Evolutionary conservation across 2,797 vertebrate genomes (phyloP).

Genomic region (Spatula clypeata): DNA sequence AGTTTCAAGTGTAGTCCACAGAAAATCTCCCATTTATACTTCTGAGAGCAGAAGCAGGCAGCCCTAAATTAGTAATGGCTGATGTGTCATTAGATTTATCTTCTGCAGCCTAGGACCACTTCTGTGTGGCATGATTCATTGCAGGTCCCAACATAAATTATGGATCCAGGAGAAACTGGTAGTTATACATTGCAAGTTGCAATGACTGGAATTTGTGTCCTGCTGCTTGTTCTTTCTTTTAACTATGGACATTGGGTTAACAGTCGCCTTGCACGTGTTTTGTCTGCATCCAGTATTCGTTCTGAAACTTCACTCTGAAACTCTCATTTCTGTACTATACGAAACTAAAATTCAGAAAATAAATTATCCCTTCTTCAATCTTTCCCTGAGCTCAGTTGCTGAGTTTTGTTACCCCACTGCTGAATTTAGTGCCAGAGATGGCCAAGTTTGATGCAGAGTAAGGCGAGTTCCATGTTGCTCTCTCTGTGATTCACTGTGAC

Average conservation of each 20-base stretch:
- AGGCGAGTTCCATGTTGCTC: neutral
- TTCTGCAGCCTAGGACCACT: constrained; percentile 53
- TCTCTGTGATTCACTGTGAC: neutral
- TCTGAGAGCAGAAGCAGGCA: constrained; percentile 25
- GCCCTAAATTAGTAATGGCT: constrained; percentile 67
- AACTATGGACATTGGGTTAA: neutral
- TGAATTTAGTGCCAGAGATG: neutral
- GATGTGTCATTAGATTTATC: constrained; percentile 70
- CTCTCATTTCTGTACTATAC: neutral
- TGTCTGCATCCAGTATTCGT: neutral
- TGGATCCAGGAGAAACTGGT: constrained; percentile 44
- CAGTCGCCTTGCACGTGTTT: neutral
- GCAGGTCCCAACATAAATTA: constrained; percentile 60
- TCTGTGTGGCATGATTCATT: constrained; percentile 47
- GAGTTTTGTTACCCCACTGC: neutral
- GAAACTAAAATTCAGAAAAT: neutral
- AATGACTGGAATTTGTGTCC: neutral
- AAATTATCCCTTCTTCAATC: neutral
- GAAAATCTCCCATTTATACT: constrained; percentile 21
- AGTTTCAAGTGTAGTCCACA: neutral
- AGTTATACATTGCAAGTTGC: neutral
- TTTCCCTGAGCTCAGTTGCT: neutral
- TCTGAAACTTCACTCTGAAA: fast-evolving
- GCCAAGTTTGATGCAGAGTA: neutral
- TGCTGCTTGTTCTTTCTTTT: neutral